Evolutionary conservation across 2,888 invertebrate genomes (phyloP), one percentile per base, ranked within the genome.

Genomic region (Neoascia interrupta): DNA sequence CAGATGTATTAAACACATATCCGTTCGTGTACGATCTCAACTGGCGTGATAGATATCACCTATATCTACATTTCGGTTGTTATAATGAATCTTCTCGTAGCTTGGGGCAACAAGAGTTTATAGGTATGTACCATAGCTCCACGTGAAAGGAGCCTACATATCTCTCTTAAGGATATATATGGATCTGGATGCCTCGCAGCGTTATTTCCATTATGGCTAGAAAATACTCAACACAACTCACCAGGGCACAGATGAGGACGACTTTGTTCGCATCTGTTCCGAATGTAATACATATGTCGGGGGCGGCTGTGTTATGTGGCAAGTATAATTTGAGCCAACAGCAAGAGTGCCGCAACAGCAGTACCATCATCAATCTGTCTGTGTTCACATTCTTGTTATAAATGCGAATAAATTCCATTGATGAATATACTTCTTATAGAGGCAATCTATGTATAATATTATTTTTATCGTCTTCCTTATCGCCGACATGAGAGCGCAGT

Each of bases 161-260:
- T 43, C 15, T 10, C 19, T 15, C 10, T n/a, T 5, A 11, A 5
- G 3, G 10, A 8, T 58, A 26, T 21, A 21, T 45, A 45, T 36
- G 19, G 47, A 34, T 47, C 54, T 56, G 68, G 19, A 68, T 51
- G 56, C 37, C 58, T 60, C 41, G 18, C 26, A 54, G 64, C 51
- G 53, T 53, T 64, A 64, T 70, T 64, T 66, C 64, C 72, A 76
- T 72, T 72, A 72, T 64, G 54, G 47, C 60, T 45, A 28, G 53
- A 28, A 60, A 41, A 64, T 72, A 47, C 56, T 72, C 63, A 28
- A 51, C 51, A 69, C 70, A 69, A 63, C 58, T 69, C 61, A 61
- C 26, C 26, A 43, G 28, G 49, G 34, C 47, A 56, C 53, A 53
- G 49, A 68, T 75, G 69, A n/a, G n/a, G 31, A 4, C 31, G 31